Percentiles rank a stretch among this genome's conserved stretches.
phyloP scores from a whole-genome alignment of 2,888 invertebrate genomes.

The Drepanosiphum platanoidis region DNA sequence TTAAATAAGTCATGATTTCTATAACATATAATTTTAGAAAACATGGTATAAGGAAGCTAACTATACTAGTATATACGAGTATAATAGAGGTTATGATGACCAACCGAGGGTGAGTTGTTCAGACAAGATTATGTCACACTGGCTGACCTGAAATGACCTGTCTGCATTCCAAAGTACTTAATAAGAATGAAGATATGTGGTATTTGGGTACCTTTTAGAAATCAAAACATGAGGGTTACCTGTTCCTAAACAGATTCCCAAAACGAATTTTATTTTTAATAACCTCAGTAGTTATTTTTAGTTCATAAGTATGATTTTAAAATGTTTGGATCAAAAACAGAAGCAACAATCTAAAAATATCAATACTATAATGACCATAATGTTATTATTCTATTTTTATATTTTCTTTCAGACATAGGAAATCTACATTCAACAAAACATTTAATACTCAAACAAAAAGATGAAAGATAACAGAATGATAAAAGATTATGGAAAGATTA shows the following conservation, averaged over 20 bases:
- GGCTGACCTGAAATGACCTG: slow-evolving; percentile 55
- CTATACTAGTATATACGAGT: not conserved
- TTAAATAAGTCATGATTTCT: not conserved
- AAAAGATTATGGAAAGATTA: too few relatives aligned
- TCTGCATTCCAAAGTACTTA: slow-evolving; percentile 57
- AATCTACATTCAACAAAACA: too few relatives aligned
- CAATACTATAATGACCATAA: not conserved
- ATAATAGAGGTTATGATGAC: slow-evolving; percentile 10
- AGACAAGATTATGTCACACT: slow-evolving; percentile 58
- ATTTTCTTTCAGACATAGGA: not conserved
- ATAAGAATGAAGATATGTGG: slow-evolving; percentile 25
- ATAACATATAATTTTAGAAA: not conserved
- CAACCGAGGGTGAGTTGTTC: slow-evolving; percentile 46
- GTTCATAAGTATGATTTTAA: not conserved
- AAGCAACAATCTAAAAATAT: slow-evolving; percentile 32
- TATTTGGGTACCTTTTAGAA: not conserved
- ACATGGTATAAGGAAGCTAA: slow-evolving; percentile 2
- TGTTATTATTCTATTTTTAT: not conserved
- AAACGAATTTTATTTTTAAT: slow-evolving; percentile 18
- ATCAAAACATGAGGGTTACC: not conserved
- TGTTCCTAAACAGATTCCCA: not conserved
- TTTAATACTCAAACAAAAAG: too few relatives aligned
- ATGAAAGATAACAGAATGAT: too few relatives aligned
- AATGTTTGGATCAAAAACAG: not conserved
- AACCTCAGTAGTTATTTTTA: not conserved